Conservation (phyloP, 2,113 vertebrate genomes). For the Neodon shergylaensis region DNA sequence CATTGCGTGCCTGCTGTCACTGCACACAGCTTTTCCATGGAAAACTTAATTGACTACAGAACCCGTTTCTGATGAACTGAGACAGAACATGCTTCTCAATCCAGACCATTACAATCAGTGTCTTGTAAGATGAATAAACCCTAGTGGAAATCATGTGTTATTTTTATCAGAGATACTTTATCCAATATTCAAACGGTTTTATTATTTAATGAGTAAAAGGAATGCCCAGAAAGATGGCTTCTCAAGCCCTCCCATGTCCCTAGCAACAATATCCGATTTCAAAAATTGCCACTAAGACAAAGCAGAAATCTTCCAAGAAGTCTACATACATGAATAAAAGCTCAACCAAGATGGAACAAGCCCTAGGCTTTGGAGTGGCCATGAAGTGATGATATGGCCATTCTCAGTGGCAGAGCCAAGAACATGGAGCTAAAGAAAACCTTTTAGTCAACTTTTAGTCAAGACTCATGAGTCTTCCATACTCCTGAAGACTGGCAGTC, state of each 20-base stretch:
- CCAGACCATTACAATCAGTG: background rate
- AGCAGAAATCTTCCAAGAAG: background rate
- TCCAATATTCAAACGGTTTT: background rate
- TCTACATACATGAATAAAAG: background rate
- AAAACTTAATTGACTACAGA: background rate
- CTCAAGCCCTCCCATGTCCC: background rate
- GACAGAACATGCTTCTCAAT: constrained; percentile 29
- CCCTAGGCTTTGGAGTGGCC: background rate
- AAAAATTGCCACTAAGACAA: background rate
- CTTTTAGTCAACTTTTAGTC: background rate
- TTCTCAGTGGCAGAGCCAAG: background rate
- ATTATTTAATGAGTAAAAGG: background rate
- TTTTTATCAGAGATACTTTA: background rate
- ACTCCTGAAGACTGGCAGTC: background rate
- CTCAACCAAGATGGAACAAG: background rate
- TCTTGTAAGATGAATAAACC: background rate
- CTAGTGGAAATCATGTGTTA: background rate
- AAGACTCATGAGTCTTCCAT: background rate
- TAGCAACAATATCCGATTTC: background rate
- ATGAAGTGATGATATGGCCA: background rate
- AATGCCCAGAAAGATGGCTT: background rate
- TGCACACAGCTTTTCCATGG: background rate
- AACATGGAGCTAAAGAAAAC: background rate
- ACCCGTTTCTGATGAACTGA: constrained; percentile 8
- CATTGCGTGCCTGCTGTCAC: constrained; percentile 44